These are phyloP conservation scores for Oegoconia quadripuncta DNA, from an alignment of 2,888 invertebrate species.

Conservation along the genomic window DNA sequence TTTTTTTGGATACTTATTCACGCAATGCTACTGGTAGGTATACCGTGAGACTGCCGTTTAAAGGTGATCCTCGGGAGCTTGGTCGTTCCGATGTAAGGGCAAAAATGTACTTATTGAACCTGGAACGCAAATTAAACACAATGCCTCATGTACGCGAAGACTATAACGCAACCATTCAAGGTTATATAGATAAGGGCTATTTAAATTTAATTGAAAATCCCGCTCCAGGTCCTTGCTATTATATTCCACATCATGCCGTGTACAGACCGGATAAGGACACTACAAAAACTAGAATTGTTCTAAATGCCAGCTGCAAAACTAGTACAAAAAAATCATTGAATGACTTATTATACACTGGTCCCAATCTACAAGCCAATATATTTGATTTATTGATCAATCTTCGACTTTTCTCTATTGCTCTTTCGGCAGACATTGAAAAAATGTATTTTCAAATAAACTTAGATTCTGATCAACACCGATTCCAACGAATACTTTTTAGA, in stretches of 20 bases:
- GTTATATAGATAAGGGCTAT: slow-evolving; percentile 4
- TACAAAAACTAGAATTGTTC: neutral
- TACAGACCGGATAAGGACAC: slow-evolving; percentile 1
- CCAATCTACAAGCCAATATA: slow-evolving; percentile 15
- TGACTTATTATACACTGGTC: slow-evolving; percentile 18
- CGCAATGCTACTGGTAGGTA: slow-evolving; percentile 5
- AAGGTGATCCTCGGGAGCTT: neutral
- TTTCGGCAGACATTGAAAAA: neutral
- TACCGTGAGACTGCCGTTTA: slow-evolving; percentile 5
- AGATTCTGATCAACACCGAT: slow-evolving; percentile 1
- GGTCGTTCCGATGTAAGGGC: slow-evolving; percentile 1
- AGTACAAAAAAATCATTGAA: slow-evolving; percentile 11
- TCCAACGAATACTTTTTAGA: slow-evolving; percentile 9
- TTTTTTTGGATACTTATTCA: slow-evolving; percentile 1
- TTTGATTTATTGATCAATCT: neutral
- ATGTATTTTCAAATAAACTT: slow-evolving; percentile 15
- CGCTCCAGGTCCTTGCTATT: neutral
- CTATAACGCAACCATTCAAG: slow-evolving; percentile 3
- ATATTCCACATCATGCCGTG: slow-evolving; percentile 1
- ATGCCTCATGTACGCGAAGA: neutral
- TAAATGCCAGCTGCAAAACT: neutral
- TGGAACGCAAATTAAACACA: slow-evolving; percentile 2
- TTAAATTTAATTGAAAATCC: neutral
- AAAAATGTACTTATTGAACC: neutral
- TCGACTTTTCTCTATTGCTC: neutral